A percentile compares a stretch with the other conserved stretches of the same genome.
These are phyloP conservation scores for Drosophila prostipennis DNA, from an alignment of 2,888 invertebrate species.

Conservation along the genomic window DNA sequence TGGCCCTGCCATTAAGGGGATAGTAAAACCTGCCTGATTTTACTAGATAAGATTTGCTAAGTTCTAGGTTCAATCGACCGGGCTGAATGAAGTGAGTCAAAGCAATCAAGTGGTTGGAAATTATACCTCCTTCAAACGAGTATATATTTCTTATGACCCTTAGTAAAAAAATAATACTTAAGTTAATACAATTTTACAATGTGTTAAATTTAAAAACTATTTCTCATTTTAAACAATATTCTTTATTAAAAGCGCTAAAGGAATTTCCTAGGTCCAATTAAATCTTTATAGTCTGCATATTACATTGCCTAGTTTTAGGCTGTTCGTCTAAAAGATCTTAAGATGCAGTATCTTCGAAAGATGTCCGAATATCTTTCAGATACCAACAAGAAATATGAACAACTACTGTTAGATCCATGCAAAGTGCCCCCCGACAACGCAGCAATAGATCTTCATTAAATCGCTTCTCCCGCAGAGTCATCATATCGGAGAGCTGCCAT, in stretches of 20 bases:
- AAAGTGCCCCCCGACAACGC: not conserved
- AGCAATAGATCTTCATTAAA: conserved; percentile 45
- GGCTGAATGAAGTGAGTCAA: not conserved
- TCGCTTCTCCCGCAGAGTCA: conserved; percentile 19
- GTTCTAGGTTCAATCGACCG: not conserved
- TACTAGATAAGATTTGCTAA: not conserved
- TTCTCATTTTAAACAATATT: no score
- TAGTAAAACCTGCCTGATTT: conserved; percentile 1
- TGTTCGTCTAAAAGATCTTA: no score
- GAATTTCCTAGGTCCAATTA: no score
- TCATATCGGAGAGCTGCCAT: conserved; percentile 24
- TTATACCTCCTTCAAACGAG: not conserved
- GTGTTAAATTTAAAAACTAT: no score
- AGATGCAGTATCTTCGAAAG: no score
- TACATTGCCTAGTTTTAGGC: no score
- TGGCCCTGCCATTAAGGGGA: not conserved
- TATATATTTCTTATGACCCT: no score
- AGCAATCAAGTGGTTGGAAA: not conserved
- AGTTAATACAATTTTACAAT: no score
- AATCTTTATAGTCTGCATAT: no score
- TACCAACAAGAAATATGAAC: conserved; percentile 34
- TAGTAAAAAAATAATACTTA: no score
- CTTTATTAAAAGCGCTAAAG: no score
- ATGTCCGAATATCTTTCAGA: conserved; percentile 4
- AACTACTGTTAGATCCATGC: not conserved